Base-by-base conservation (phyloP, 1,140 invertebrate genomes). In the Ceratosolen fusciceps region DNA sequence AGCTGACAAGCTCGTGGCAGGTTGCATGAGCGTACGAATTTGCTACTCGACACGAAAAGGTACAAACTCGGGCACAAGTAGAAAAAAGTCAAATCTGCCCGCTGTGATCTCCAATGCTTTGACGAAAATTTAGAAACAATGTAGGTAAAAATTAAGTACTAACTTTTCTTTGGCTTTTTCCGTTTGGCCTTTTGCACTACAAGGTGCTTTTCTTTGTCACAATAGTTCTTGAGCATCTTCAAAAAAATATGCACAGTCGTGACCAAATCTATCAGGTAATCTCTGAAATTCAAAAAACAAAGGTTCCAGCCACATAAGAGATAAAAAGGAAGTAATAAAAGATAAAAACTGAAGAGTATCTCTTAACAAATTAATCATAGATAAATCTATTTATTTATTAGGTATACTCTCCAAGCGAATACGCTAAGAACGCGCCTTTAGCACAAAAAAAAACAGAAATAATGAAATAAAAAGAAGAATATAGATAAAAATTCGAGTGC, bases 161-260 rank as follows among this genome's bases (percentile, higher is more conserved):
- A 87, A 85, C 85, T 83, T 82, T 90, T 91, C 83, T 91, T 90
- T 87, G 91, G 93, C 87, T 91, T 92, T 71, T 90, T 90, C 43
- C 91, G 88, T 71, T 88, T 89, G 19, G 86, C 87, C 88, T 93
- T 94, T 34, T 83, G 84, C 85, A 97, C 94, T 3, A 98, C 92
- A 8, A 98, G 90, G 7, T 93, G 84, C 34, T 92, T 90, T 79
- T 93, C 93, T 83, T 91, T 93, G 60, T 93, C 93, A 78, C 93
- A 95, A 88, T 94, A 96, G 71, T 93, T 90, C 88, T 99, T 96
- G 79, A 99, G 88, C 93, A 98, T 95, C 92, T 97, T 98, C 65
- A 99, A 87, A 88, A 98, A 99, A 79, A 98, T 91, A 90, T 99
- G 97, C 37, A 94, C 94, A 0, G 96, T 97, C 87, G 98, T 95